Evolutionary conservation across 1,140 invertebrate genomes (phyloP), one percentile per base, ranked within the genome.

Genomic region (Potamilus streckersoni): DNA sequence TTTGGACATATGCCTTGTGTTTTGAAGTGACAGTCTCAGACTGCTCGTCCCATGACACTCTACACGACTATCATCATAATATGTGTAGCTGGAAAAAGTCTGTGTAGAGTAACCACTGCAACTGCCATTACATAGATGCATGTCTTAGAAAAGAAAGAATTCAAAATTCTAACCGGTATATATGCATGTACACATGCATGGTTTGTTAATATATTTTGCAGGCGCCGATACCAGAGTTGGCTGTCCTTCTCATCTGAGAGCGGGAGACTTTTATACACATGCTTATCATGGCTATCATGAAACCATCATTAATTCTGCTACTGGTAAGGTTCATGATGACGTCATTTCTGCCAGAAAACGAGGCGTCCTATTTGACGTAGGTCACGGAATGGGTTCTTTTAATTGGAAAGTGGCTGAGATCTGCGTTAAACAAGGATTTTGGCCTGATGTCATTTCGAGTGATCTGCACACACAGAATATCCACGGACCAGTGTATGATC

Each of bases 241-340:
- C n/a, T 87, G 86, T 68, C 87, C 87, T 14, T 78, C 79, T 3
- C 74, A 81, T 65, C 63, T 88, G 67, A 58, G 64, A 11, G 19
- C 76, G 1, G 87, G 87, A 31, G 87, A 88, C 69, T 80, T 88
- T 11, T 87, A 86, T 74, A 88, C 87, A 0, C 87, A 88, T 71
- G 76, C 82, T 15, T 86, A 75, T 49, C 82, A 84, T 73, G 79
- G 81, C 17, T 81, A 80, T 49, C 27, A 27, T 12, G 76, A 72
- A 12, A 72, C 73, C 27, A 85, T 87, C 14, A 62, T 88, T 0
- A 80, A 87, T 67, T n/a, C 31, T 0, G 27, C 58, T 14, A 82
- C 80, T 0, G 69, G 66, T 14, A 66, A 56, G 14, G 73, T 87
- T 49, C 59, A 73, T n/a, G 66, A 58, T 23, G 78, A 83, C 49